These are phyloP conservation scores for Chiloscyllium plagiosum DNA, from an alignment of 2,113 vertebrate genomes.

Conservation along the genomic window DNA sequence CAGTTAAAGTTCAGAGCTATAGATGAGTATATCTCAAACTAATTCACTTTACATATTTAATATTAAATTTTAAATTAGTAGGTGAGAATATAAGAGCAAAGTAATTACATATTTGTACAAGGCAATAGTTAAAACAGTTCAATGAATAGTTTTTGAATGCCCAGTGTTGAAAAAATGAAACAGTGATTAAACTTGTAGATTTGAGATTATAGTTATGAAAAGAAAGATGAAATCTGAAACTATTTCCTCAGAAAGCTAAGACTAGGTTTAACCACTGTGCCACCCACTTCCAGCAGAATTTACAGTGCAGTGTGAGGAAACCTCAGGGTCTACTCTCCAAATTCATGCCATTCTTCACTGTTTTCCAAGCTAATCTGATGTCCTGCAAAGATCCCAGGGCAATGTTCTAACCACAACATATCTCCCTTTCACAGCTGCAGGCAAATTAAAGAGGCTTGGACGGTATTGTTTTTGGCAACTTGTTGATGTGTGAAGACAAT, in stretches of 20 bases:
- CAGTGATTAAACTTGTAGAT: neutral
- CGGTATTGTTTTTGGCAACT: neutral
- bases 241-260: neutral
- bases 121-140: neutral
- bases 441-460: neutral
- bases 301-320: neutral
- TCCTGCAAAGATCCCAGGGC: neutral
- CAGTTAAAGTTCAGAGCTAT: neutral
- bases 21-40: neutral
- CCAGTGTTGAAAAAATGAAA: neutral
- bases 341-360: neutral
- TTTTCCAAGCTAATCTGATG: neutral
- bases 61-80: neutral
- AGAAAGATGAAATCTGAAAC: neutral
- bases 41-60: neutral
- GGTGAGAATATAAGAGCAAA: neutral
- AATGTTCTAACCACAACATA: neutral
- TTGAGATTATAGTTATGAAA: neutral
- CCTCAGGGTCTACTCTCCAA: neutral
- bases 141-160: neutral
- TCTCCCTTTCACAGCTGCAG: neutral
- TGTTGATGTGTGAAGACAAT: neutral
- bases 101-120: neutral
- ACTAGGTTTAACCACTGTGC: neutral
- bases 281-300: neutral